phyloP scores from a whole-genome alignment of 2,888 invertebrate species.

The Onthophagus sagittarius region DNA sequence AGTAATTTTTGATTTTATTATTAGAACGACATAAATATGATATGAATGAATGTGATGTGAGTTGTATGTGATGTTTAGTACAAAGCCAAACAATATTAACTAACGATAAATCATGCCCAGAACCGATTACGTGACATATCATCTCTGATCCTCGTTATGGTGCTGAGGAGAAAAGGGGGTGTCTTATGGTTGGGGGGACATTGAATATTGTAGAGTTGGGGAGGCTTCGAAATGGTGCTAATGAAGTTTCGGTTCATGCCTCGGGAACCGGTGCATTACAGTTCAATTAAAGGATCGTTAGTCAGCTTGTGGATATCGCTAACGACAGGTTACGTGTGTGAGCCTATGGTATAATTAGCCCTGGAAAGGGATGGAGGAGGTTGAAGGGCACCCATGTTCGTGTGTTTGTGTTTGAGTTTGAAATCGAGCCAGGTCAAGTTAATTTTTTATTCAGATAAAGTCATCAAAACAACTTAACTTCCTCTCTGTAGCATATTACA shows the following conservation, averaged over 20 bases:
- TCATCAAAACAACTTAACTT: too few relatives aligned
- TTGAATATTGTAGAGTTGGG: neutral
- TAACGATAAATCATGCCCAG: slow-evolving; percentile 12
- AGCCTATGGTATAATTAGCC: slow-evolving; percentile 25
- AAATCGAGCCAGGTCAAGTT: too few relatives aligned
- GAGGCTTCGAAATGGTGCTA: slow-evolving; percentile 3
- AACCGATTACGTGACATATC: slow-evolving; percentile 11
- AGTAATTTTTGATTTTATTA: neutral
- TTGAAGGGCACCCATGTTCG: too few relatives aligned
- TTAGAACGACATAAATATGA: neutral
- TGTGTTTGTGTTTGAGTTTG: too few relatives aligned
- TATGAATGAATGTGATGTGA: neutral
- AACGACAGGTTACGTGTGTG: slow-evolving; percentile 22
- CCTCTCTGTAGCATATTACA: too few relatives aligned
- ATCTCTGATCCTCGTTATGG: neutral
- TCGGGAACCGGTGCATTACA: slow-evolving; percentile 12
- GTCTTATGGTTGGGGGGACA: neutral
- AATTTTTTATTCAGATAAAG: too few relatives aligned
- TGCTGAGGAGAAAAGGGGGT: neutral
- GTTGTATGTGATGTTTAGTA: neutral
- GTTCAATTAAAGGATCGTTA: slow-evolving; percentile 21
- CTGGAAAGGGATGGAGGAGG: neutral
- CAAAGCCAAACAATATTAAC: slow-evolving; percentile 13
- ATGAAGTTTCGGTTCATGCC: neutral
- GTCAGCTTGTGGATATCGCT: slow-evolving; percentile 15